These are phyloP conservation scores for Physella acuta DNA, from an alignment of 1,140 invertebrate species.

Conservation along the genomic window DNA sequence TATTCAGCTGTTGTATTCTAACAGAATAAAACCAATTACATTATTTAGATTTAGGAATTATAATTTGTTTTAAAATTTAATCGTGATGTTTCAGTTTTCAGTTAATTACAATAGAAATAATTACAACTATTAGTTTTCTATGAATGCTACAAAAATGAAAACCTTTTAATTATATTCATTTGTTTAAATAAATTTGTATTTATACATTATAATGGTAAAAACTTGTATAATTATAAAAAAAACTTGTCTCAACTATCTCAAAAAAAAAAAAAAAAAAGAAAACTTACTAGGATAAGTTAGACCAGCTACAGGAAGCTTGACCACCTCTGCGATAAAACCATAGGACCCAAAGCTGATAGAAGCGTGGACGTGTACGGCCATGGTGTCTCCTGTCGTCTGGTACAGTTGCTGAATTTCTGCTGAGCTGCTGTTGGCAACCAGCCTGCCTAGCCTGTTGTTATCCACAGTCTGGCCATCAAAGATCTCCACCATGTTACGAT, in stretches of 20 bases:
- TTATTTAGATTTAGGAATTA: not conserved
- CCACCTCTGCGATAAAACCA: conserved; percentile 96
- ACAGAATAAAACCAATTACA: not conserved
- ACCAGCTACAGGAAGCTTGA: conserved; percentile 75
- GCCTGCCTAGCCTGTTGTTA: conserved; percentile 64
- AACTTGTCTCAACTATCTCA: not conserved
- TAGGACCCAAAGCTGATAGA: conserved; percentile 89
- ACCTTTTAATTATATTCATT: too few relatives aligned
- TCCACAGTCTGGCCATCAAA: conserved; percentile 91
- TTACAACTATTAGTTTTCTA: too few relatives aligned
- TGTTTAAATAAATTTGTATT: too few relatives aligned
- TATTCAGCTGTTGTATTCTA: too few relatives aligned
- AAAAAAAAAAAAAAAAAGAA: conserved; percentile 9
- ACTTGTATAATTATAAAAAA: not conserved
- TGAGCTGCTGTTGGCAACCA: conserved; percentile 41
- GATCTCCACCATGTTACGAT: conserved; percentile 80
- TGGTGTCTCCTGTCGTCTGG: conserved; percentile 32
- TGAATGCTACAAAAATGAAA: too few relatives aligned
- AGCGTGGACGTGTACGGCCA: conserved; percentile 90
- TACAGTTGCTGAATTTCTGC: conserved; percentile 34
- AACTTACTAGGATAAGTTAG: conserved; percentile 49
- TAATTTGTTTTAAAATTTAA: not conserved
- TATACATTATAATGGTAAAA: not conserved
- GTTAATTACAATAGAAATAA: too few relatives aligned
- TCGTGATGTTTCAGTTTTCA: too few relatives aligned